A percentile compares a stretch with the other conserved stretches of the same genome.
These are phyloP conservation scores for Colletes collaris DNA, from an alignment of 2,888 invertebrate species.

Conservation along the genomic window DNA sequence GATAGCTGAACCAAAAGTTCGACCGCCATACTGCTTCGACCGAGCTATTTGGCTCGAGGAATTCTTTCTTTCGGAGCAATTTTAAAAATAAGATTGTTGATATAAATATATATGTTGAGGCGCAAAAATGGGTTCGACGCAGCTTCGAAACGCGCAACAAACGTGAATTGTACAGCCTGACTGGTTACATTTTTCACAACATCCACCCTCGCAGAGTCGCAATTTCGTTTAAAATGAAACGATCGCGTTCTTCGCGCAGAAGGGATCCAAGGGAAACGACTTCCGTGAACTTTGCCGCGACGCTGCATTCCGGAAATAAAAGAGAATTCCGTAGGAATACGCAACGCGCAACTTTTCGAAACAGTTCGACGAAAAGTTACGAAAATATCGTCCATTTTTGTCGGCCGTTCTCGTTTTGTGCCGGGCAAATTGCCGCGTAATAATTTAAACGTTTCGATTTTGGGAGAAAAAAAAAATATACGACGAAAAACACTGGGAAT, in stretches of 20 bases:
- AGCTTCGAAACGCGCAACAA: neutral
- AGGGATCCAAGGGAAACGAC: neutral
- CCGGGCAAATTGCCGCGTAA: neutral
- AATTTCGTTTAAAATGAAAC: neutral
- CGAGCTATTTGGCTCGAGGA: no score
- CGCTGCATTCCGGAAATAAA: neutral
- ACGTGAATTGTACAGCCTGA: neutral
- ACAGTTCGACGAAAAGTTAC: neutral
- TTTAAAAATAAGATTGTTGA: conserved; percentile 18
- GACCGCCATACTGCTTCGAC: no score
- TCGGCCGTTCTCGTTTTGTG: neutral
- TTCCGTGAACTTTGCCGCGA: neutral
- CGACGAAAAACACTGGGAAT: neutral
- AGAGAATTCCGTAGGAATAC: neutral
- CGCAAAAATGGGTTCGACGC: neutral
- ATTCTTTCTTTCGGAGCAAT: no score
- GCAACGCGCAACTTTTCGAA: neutral
- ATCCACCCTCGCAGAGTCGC: neutral
- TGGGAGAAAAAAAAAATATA: no score
- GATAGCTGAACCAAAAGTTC: no score
- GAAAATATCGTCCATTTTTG: neutral
- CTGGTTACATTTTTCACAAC: conserved; percentile 31
- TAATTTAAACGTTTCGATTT: neutral
- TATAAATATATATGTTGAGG: neutral
- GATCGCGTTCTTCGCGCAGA: neutral